Evolutionary conservation across 2,113 vertebrate species (phyloP).

Genomic region (Phrynosoma platyrhinos): DNA sequence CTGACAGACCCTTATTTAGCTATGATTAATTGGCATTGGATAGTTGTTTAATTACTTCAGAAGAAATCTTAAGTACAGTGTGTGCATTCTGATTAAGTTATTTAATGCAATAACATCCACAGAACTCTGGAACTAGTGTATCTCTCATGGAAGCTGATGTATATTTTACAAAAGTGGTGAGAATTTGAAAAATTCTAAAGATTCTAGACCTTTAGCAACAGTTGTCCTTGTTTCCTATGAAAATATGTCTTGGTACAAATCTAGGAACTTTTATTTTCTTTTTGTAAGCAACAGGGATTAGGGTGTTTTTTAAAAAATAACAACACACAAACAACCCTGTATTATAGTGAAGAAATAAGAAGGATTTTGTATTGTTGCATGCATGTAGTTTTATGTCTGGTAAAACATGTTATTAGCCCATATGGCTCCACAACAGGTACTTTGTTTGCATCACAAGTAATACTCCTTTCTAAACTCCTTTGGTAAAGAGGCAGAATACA

Average conservation of each 20-base stretch:
- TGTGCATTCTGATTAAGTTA: conserved; percentile 80
- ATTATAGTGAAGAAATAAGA: background rate
- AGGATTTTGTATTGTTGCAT: background rate
- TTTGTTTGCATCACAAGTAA: too few relatives aligned
- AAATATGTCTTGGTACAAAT: background rate
- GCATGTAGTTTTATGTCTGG: background rate
- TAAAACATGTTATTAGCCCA: background rate
- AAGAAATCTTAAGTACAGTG: conserved; percentile 78
- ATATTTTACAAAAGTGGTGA: rapidly evolving
- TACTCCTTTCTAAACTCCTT: background rate
- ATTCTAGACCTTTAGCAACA: conserved; percentile 6
- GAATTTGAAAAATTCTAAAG: conserved; percentile 10
- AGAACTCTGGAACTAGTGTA: conserved; percentile 47
- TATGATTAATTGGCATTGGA: conserved; percentile 85
- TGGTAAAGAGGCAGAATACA: background rate
- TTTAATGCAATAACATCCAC: conserved; percentile 72
- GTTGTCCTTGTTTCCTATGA: background rate
- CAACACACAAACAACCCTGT: background rate
- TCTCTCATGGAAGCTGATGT: conserved; percentile 32
- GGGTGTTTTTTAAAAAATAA: background rate
- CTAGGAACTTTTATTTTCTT: background rate
- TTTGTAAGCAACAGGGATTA: background rate
- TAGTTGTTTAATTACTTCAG: conserved; percentile 82
- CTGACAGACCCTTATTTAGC: conserved; percentile 80
- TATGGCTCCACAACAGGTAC: background rate